These are phyloP conservation scores for Neosalanx taihuensis DNA, from an alignment of 2,797 vertebrate genomes.

Conservation along the genomic window DNA sequence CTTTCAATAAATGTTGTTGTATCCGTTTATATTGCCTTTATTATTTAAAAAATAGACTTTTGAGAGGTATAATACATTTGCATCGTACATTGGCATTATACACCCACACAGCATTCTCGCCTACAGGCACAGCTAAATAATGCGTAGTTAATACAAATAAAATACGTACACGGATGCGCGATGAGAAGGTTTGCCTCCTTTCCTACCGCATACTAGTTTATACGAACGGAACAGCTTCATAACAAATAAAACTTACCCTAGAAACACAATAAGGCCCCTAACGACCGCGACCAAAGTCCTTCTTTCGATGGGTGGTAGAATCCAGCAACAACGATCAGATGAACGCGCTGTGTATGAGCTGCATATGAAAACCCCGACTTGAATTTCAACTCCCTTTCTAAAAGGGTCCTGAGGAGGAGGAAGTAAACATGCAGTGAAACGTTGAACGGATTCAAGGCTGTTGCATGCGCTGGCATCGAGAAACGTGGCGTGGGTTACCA, in stretches of 20 bases:
- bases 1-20: constrained; percentile 40
- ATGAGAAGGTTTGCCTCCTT: constrained; percentile 37
- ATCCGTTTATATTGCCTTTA: constrained; percentile 68
- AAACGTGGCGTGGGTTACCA: constrained; percentile 31
- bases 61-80: constrained; percentile 50
- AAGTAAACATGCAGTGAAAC: constrained; percentile 22
- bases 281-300: constrained; percentile 30
- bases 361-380: constrained; percentile 37
- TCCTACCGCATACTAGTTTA: constrained; percentile 56
- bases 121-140: constrained; percentile 48
- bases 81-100: constrained; percentile 60
- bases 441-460: constrained; percentile 21
- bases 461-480: constrained; percentile 25
- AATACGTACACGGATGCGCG: constrained; percentile 41
- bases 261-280: constrained; percentile 8
- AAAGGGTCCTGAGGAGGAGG: constrained; percentile 31
- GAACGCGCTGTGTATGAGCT: constrained; percentile 49
- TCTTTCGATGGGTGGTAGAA: constrained; percentile 35
- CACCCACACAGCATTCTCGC: constrained; percentile 61
- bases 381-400: constrained; percentile 3
- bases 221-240: not conserved
- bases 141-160: constrained; percentile 30
- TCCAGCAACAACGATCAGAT: constrained; percentile 34
- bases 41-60: constrained; percentile 74
- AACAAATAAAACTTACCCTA: not conserved